Base-by-base conservation (phyloP, 2,888 invertebrate genomes). In the Deilephila elpenor region DNA sequence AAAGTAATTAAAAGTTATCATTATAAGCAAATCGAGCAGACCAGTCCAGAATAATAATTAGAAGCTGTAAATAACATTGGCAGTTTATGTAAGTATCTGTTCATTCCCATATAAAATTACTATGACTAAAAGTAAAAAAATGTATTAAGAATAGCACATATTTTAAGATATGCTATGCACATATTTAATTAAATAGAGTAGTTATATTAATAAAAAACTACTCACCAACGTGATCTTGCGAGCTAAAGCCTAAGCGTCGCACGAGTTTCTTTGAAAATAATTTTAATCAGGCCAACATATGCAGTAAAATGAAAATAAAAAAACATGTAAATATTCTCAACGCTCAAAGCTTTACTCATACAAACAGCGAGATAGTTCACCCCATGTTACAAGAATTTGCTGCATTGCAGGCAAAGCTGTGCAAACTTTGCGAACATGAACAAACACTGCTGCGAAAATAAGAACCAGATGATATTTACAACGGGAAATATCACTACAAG, bases 401-500 rank as follows among this genome's bases (percentile, higher is more conserved):
- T 84, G 86, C 84, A 84, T 73, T 84, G 83, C 83, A 81, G 82
- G 76, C 79, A 70, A 73, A 70, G 80, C 79, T 79, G 75, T 75
- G 75, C 74, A 64, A 77, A 77, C 75, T 78, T 73, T 73, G 72
- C 60, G 67, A 71, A 79, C 76, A 74, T 75, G 74, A 74, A 74
- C 73, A 73, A 77, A 51, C 59, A 76, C 76, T 51, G 64, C 70
- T 76, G 73, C 25, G 75, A 75, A 71, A 72, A 73, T 67, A 67
- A 51, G 25, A 67, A 51, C 20, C 25, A 51, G 51, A 67, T 67
- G 25, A 51, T 51, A 67, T 67, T 67, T 51, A 67, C 51, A 67
- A 64, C 20, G 25, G 5, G 34, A 6, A 25, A 67, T 67, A 67
- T 67, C 25, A 64, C 20, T 1, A 37, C 8, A 25, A 8, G 20